phyloP scores from a whole-genome alignment of 64 coral and sea anemone species.

The Montipora efflorescens region DNA sequence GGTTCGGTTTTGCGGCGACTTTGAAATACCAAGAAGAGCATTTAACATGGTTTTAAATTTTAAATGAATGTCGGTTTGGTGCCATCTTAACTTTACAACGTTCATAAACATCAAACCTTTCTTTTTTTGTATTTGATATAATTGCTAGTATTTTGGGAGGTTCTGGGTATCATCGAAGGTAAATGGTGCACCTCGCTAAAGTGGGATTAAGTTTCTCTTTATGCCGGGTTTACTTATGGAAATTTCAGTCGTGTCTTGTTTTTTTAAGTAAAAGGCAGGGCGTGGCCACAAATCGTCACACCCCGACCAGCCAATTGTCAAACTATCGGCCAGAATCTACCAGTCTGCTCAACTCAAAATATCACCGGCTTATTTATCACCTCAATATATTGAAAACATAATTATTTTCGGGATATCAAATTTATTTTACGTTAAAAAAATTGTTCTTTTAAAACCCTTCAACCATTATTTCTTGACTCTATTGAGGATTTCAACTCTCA shows the following conservation, averaged over 20 bases:
- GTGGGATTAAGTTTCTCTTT: too few species aligned
- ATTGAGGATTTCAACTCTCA: not conserved
- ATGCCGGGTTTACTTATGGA: not conserved
- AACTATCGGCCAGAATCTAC: not conserved
- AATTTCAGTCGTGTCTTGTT: not conserved
- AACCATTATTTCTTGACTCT: not conserved
- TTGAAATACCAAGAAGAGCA: conserved; percentile 5
- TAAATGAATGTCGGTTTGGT: conserved; percentile 34
- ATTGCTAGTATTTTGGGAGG: not conserved
- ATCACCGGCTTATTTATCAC: not conserved
- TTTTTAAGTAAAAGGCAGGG: not conserved
- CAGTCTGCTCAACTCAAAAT: not conserved
- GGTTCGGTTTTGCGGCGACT: not conserved
- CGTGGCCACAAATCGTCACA: not conserved
- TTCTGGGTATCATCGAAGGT: not conserved
- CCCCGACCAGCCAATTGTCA: not conserved
- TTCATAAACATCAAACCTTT: not conserved
- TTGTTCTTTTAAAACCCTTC: not conserved
- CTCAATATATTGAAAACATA: not conserved
- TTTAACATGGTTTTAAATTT: conserved; percentile 15
- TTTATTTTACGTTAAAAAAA: not conserved
- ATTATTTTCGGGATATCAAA: not conserved
- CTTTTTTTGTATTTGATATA: not conserved
- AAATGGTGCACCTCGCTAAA: not conserved
- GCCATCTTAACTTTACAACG: conserved; percentile 10